phyloP scores from a whole-genome alignment of 2,888 invertebrate species.

The Microdon myrmicae region DNA sequence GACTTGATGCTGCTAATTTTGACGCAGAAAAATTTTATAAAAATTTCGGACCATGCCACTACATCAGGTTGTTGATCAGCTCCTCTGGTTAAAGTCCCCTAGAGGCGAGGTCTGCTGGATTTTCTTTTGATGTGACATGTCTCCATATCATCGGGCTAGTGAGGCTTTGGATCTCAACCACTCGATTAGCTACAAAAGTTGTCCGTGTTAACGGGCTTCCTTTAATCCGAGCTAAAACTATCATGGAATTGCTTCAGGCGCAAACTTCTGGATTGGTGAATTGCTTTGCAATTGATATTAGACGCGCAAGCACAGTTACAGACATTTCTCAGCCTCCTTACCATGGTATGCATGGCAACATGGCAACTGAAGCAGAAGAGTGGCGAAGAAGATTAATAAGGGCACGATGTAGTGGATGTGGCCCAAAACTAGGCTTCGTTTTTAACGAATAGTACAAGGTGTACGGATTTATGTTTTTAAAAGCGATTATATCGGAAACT shows the following conservation, averaged over 20 bases:
- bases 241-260: slow-evolving; percentile 21
- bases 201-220: slow-evolving; percentile 3
- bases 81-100: slow-evolving; percentile 7
- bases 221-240: slow-evolving; percentile 17
- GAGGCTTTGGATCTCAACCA: slow-evolving; percentile 16
- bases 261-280: slow-evolving; percentile 7
- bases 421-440: too few species aligned
- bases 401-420: too few species aligned
- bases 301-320: too few species aligned
- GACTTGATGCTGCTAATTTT: background rate
- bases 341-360: too few species aligned
- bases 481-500: too few species aligned
- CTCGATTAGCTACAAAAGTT: slow-evolving; percentile 20
- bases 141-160: slow-evolving; percentile 4
- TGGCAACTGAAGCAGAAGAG: too few species aligned
- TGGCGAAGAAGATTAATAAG: too few species aligned
- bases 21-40: background rate
- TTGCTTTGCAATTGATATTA: too few species aligned
- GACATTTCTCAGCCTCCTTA: too few species aligned
- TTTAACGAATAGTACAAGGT: too few species aligned
- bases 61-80: slow-evolving; percentile 9
- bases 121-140: slow-evolving; percentile 13
- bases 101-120: slow-evolving; percentile 23
- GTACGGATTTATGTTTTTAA: too few species aligned
- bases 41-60: slow-evolving; percentile 11